Conservation (phyloP, 2,797 vertebrate species). For the Margarornis squamiger region DNA sequence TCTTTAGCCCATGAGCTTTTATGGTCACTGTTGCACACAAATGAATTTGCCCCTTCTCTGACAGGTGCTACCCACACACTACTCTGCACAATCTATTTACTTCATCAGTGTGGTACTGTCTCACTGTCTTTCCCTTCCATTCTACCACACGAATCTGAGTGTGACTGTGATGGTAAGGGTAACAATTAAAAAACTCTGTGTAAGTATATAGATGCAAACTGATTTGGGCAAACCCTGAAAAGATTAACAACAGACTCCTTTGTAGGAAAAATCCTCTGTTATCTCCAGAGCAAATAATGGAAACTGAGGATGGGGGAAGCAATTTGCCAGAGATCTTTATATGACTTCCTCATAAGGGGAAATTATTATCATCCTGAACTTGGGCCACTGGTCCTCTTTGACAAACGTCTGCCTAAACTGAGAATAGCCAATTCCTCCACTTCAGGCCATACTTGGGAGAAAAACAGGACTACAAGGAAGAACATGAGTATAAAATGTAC, state of each 20-base stretch:
- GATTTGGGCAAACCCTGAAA: not conserved
- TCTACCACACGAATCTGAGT: not conserved
- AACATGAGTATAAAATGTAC: not conserved
- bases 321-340: not conserved
- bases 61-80: not conserved
- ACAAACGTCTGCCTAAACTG: not conserved
- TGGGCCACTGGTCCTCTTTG: not conserved
- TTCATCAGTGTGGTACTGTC: not conserved
- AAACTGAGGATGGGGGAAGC: accelerated
- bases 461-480: not conserved
- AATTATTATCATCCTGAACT: not conserved
- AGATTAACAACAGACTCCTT: not conserved
- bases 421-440: not conserved
- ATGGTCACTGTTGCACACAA: not conserved
- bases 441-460: not conserved
- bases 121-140: not conserved
- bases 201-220: not conserved
- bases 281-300: not conserved
- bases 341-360: not conserved
- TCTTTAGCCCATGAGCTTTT: accelerated
- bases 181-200: not conserved
- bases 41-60: not conserved
- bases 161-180: not conserved
- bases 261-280: not conserved
- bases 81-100: not conserved